Percentiles rank a stretch among this genome's conserved stretches.
Conservation (phyloP, 2,113 vertebrate genomes). For the Sceloporus undulatus region DNA sequence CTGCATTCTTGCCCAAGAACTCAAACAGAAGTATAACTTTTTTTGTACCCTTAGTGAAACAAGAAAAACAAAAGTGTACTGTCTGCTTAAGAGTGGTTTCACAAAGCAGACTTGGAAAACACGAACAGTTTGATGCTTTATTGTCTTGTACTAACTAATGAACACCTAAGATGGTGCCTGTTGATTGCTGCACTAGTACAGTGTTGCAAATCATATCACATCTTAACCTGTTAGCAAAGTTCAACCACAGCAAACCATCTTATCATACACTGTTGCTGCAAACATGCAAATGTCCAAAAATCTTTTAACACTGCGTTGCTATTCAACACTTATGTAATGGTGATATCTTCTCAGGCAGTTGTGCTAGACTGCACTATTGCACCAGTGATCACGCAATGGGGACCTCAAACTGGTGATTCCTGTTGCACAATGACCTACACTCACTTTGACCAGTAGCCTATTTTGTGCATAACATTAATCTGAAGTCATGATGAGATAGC, state of each 20-base stretch:
- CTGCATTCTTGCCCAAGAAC: not conserved
- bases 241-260: not conserved
- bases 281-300: not conserved
- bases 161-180: not conserved
- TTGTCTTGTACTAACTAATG: not conserved
- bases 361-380: no score
- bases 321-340: no score
- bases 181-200: not conserved
- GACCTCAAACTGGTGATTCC: no score
- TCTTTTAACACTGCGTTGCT: no score
- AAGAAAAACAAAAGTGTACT: not conserved
- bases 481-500: not conserved
- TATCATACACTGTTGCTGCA: not conserved
- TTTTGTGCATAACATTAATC: not conserved
- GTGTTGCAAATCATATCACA: not conserved
- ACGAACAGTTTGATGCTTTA: not conserved
- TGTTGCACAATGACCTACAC: no score
- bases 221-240: not conserved
- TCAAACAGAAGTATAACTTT: not conserved
- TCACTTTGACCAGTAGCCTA: no score
- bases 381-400: no score
- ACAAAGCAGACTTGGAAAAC: not conserved
- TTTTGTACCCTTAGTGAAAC: not conserved
- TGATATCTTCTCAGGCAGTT: no score
- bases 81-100: slow-evolving; percentile 31